Base-by-base conservation (phyloP, 37 sponge, comb jelly and placozoan genomes). In the Aplysina aerophoba region DNA sequence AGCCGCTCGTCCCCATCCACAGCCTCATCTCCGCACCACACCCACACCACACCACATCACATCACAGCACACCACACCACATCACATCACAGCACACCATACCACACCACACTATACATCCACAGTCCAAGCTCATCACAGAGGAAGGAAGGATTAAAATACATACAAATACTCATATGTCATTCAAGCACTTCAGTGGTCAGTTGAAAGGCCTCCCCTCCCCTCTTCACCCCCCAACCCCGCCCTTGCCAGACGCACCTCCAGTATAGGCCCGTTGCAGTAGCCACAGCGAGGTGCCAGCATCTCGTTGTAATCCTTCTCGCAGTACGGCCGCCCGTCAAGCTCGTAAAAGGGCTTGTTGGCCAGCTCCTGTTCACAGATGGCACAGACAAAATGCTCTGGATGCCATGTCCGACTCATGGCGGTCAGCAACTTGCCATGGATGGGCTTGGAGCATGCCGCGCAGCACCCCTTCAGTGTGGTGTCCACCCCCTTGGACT, bases 221-320 rank as follows among this genome's bases (percentile, higher is more conserved):
- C 65, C 65, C 28, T 12, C 5, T 63, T 4, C 65, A 63, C 3
- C 24, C 4, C 65, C 65, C 24, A 2, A 3, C 8, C 24, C 65
- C 5, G 4, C 24, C 65, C 3, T 63, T 30, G 24, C 38, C 5
- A 28, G 39, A 85, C 91, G 83, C 58, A 99, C 99, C 63, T 96
- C 97, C 37, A 97, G 73, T 36, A 99, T 96, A 25, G 97, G 94
- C 33, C 94, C 95, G 85, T 97, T 97, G 83, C 99, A 99, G 87
- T 93, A 91, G 58, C 94, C 94, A 91, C 99, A 99, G 16, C 94
- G 88, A 0, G 99, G 99, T 24, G 99, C 92, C 85, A 92, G 95
- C 69, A 95, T 85, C 86, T 97, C 97, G 34, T 97, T 92, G 81
- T 99, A 97, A 82, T 99, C 99, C 91, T 95, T 95, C 91, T 99